These are phyloP conservation scores for Oncopodura yosiiana DNA, from an alignment of 1,140 invertebrate species.

Conservation along the genomic window DNA sequence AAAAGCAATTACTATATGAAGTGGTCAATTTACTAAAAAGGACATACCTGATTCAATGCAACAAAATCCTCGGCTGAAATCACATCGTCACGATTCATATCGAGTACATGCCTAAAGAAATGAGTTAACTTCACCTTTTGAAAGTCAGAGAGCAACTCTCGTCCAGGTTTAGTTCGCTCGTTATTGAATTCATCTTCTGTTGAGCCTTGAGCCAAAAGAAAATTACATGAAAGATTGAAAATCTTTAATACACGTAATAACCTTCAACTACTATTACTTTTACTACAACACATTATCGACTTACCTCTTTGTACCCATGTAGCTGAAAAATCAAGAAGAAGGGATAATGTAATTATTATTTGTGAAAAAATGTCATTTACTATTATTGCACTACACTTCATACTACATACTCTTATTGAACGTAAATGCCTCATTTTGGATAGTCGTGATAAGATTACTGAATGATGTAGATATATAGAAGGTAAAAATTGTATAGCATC, in stretches of 20 bases:
- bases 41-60: conserved; percentile 55
- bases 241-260: conserved; percentile 45
- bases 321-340: conserved; percentile 7
- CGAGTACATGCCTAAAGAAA: conserved; percentile 56
- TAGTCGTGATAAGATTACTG: too few species aligned
- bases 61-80: conserved; percentile 59
- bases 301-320: conserved; percentile 26
- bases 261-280: too few species aligned
- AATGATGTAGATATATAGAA: too few species aligned
- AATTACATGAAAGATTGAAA: conserved; percentile 47
- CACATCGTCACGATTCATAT: conserved; percentile 58
- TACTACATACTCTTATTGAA: too few species aligned
- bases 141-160: conserved; percentile 47
- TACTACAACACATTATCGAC: too few species aligned
- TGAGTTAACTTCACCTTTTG: conserved; percentile 57
- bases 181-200: conserved; percentile 51
- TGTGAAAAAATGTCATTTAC: too few species aligned
- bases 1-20: too few species aligned
- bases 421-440: too few species aligned
- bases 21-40: too few species aligned
- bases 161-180: conserved; percentile 42
- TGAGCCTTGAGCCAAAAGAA: conserved; percentile 55
- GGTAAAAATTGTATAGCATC: too few species aligned
- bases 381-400: too few species aligned
- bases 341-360: neutral